Base-by-base conservation (phyloP, 2,797 vertebrate species). In the Numenius phaeopus region DNA sequence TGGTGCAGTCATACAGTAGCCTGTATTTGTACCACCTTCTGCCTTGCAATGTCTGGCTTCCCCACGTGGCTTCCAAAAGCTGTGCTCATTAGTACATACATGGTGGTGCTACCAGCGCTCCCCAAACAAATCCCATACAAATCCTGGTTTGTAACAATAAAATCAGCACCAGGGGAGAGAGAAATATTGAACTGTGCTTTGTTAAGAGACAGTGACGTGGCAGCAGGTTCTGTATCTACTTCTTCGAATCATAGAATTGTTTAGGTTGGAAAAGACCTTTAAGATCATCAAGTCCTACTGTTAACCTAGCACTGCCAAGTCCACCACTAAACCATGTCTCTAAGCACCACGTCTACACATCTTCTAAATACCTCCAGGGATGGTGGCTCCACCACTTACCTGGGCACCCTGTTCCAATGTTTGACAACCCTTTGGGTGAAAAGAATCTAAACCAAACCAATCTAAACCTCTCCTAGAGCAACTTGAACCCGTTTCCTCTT, bases 1-100 rank as follows among this genome's bases (percentile, higher is more conserved):
- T 9, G 29, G 54, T 50, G 37, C 52, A 58, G 39, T 59, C 52
- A 16, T 11, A n/a, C 9, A 26, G 72, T 3, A 19, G 12, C 6
- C 54, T 39, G 77, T n/a, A 5, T 21, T 76, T 11, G 1, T 67
- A 59, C 66, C 3, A 40, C 59, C 81, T 77, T 77, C 72, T 64
- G 83, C 80, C 52, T 29, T 15, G 47, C 65, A 32, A 32, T 6
- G 2, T 29, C 84, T 87, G 91, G 58, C 71, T 42, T 57, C 79
- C 78, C 87, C 5, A 2, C 0, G 0, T 0, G 3, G 16, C 49
- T 50, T 65, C 71, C 59, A 29, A 62, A 83, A 5, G 67, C 79
- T 26, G 58, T 10, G 54, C 62, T 83, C 37, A 3, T 65, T 7
- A 55, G 54, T 71, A 70, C 27, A 3, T 0, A 20, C 2, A 15